Evolutionary conservation across 2,888 invertebrate species (phyloP).

Genomic region (Oegoconia quadripuncta): DNA sequence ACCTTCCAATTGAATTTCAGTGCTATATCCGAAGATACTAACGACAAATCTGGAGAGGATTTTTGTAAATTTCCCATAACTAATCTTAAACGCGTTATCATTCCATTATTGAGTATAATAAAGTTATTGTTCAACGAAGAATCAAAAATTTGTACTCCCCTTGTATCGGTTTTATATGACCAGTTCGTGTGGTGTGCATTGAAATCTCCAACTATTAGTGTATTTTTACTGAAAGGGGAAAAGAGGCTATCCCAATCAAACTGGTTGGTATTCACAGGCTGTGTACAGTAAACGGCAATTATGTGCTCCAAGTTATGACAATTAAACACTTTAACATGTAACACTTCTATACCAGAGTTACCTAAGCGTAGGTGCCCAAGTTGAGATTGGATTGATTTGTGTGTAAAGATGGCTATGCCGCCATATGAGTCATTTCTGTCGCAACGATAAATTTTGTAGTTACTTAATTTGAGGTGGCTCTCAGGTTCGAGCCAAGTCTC

Average conservation of each 20-base stretch:
- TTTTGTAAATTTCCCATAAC: constrained; percentile 19
- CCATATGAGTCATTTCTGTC: constrained; percentile 10
- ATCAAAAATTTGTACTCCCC: constrained; percentile 24
- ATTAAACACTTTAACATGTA: constrained; percentile 7
- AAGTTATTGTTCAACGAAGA: constrained; percentile 15
- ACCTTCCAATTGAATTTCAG: constrained; percentile 18
- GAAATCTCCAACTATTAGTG: too few species aligned
- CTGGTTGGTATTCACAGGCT: too few species aligned
- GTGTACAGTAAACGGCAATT: too few species aligned
- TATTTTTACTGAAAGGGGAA: too few species aligned
- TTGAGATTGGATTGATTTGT: constrained; percentile 9
- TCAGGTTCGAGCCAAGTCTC: constrained; percentile 8
- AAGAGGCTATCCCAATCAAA: too few species aligned
- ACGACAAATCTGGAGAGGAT: constrained; percentile 23
- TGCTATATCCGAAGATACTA: too few species aligned
- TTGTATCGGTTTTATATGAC: constrained; percentile 23
- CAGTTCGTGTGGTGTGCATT: constrained; percentile 25
- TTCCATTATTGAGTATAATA: too few species aligned
- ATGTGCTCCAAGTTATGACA: not conserved
- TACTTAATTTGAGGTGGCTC: not conserved
- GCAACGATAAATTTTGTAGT: constrained; percentile 8
- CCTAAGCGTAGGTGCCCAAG: not conserved
- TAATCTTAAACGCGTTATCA: constrained; percentile 19
- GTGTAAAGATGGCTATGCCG: constrained; percentile 9
- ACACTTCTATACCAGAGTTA: constrained; percentile 7